Base-by-base conservation (phyloP, 2,797 vertebrate species). In the Neopelma chrysocephalum region DNA sequence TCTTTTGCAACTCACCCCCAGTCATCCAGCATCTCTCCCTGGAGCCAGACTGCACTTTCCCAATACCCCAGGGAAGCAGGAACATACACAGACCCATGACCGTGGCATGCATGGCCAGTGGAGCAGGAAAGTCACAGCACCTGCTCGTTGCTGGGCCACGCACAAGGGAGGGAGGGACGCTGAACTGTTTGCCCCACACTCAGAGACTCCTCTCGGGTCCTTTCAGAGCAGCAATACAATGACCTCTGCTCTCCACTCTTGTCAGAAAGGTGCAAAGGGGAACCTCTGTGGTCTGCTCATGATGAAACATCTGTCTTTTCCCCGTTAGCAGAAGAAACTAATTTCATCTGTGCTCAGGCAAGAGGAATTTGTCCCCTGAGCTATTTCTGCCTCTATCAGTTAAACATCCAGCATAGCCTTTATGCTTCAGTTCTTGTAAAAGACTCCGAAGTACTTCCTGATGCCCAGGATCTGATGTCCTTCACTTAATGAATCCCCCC, bases 321-420 rank as follows among this genome's bases (percentile, higher is more conserved):
- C 45, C 75, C 0, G 0, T 89, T 85, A 93, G 75, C 38, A 93
- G 57, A 89, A 95, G 32, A 84, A 93, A 92, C 40, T 80, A 82
- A 92, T 38, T 87, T 87, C 0, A 0, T 56, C 78, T 90, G 51
- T 73, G 73, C 68, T 92, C 68, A 94, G 60, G 32, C 81, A 92
- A 90, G 71, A 94, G 78, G 87, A 89, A 93, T 97, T 80, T 87
- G 61, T 82, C 65, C 78, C 57, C 45, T 65, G 81, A 90, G 85
- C 72, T 42, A 61, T 51, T 94, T 94, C 76, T 96, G 70, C 72
- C 69, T 86, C 68, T 81, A 58, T 68, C 66, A 45, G 69, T 94
- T 89, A 89, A 90, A 84, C 38, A 87, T 53, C n/a, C 64, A 89
- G 32, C 7, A 48, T 2, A 34, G n/a, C n/a, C 48, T 89, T 79